These are phyloP conservation scores for Limnephilus auricula DNA, from an alignment of 2,888 invertebrate species.

Conservation along the genomic window DNA sequence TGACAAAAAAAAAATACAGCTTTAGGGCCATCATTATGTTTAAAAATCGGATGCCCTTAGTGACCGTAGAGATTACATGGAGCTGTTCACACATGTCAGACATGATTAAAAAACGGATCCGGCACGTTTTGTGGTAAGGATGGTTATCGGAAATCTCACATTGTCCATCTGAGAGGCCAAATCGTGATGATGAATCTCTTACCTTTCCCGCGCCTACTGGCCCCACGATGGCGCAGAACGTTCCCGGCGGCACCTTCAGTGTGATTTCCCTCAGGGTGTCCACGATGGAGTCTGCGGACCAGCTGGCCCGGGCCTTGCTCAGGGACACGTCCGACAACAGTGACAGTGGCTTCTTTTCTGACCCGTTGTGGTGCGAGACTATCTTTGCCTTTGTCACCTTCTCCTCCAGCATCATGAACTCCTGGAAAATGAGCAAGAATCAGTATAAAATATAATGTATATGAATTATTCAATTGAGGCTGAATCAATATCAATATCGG, in stretches of 20 bases:
- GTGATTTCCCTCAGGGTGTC: constrained; percentile 78
- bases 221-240: constrained; percentile 84
- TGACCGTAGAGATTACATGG: no score
- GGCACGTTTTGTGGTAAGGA: no score
- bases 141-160: no score
- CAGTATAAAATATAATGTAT: background rate
- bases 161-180: no score
- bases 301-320: constrained; percentile 73
- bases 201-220: constrained; percentile 88
- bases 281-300: constrained; percentile 74
- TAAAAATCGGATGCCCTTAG: no score
- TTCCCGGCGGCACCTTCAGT: constrained; percentile 76
- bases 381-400: constrained; percentile 67
- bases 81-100: no score
- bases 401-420: constrained; percentile 75
- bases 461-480: no score
- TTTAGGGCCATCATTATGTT: no score
- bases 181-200: constrained; percentile 52
- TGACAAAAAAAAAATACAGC: no score
- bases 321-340: constrained; percentile 71
- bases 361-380: constrained; percentile 60
- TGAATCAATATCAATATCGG: no score
- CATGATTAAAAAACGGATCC: no score
- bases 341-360: constrained; percentile 69
- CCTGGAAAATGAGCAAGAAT: constrained; percentile 55